Percentiles rank a stretch among this genome's conserved stretches.
Conservation (phyloP, 2,797 vertebrate species). For the Cottoperca gobio region DNA sequence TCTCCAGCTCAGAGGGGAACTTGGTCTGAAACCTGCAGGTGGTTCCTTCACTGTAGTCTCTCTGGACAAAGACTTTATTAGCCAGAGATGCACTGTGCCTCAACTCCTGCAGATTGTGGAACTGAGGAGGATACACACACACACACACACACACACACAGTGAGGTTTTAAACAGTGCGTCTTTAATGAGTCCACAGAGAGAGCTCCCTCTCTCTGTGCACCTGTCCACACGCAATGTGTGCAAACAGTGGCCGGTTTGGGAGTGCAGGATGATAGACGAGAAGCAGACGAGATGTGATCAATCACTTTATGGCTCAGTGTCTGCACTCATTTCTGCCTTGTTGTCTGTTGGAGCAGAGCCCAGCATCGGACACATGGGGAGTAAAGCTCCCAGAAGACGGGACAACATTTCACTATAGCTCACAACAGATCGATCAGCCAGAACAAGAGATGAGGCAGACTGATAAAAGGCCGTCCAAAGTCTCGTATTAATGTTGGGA, state of each 20-base stretch:
- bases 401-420: slow-evolving; percentile 61
- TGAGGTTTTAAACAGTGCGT: slow-evolving; percentile 13
- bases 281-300: slow-evolving; percentile 63
- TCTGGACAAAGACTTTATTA: slow-evolving; percentile 96
- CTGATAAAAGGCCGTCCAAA: background rate
- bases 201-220: slow-evolving; percentile 5
- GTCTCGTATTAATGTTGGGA: background rate
- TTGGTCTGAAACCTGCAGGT: slow-evolving; percentile 97
- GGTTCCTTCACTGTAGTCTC: slow-evolving; percentile 96
- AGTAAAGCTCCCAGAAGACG: slow-evolving; percentile 22
- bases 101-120: slow-evolving; percentile 90
- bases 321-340: slow-evolving; percentile 47
- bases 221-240: slow-evolving; percentile 49
- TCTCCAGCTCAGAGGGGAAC: slow-evolving; percentile 96
- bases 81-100: slow-evolving; percentile 94
- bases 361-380: slow-evolving; percentile 63
- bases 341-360: slow-evolving; percentile 70
- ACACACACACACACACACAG: background rate
- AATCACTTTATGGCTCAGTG: slow-evolving; percentile 57
- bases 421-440: slow-evolving; percentile 72
- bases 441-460: slow-evolving; percentile 44
- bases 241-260: slow-evolving; percentile 61
- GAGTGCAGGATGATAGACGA: slow-evolving; percentile 56
- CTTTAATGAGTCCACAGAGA: slow-evolving; percentile 33
- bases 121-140: slow-evolving; percentile 68